These are phyloP conservation scores for Myocastor coypus DNA, from an alignment of 2,113 vertebrate genomes.

Conservation along the genomic window DNA sequence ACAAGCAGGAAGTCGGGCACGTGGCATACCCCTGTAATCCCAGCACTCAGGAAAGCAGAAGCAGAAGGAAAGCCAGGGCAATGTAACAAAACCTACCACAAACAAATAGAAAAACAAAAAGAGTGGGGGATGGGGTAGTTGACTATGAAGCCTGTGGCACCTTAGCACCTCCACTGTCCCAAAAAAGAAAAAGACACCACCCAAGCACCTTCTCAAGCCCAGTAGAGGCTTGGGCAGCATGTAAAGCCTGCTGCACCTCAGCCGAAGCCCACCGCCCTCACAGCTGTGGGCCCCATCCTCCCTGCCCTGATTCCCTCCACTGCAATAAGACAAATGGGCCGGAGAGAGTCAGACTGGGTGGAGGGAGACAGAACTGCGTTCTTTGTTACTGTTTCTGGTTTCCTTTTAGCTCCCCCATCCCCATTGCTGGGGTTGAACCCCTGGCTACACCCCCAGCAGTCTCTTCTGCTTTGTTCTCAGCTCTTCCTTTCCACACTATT, in stretches of 20 bases:
- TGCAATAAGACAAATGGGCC: background rate
- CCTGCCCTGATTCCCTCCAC: background rate
- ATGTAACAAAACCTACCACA: background rate
- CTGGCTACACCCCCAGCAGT: too few species aligned
- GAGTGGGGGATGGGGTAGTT: background rate
- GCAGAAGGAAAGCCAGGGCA: background rate
- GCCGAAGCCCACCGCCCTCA: background rate
- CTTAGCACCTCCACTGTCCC: too few species aligned
- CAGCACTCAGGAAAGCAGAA: background rate
- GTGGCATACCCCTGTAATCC: background rate
- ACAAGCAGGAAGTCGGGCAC: background rate
- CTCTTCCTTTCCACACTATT: background rate
- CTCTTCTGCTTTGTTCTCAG: background rate
- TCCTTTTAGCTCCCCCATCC: background rate
- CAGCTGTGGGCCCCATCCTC: rapidly evolving
- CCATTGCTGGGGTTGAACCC: background rate
- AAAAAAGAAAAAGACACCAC: background rate
- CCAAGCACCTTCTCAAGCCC: too few species aligned
- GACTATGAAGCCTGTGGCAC: background rate
- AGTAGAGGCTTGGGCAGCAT: background rate
- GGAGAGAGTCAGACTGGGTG: background rate
- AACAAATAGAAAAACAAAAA: background rate
- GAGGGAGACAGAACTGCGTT: background rate
- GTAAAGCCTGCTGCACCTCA: background rate
- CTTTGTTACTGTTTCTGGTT: background rate